These are phyloP conservation scores for Tragulus kanchil DNA, from an alignment of 2,113 vertebrate genomes.

Conservation along the genomic window DNA sequence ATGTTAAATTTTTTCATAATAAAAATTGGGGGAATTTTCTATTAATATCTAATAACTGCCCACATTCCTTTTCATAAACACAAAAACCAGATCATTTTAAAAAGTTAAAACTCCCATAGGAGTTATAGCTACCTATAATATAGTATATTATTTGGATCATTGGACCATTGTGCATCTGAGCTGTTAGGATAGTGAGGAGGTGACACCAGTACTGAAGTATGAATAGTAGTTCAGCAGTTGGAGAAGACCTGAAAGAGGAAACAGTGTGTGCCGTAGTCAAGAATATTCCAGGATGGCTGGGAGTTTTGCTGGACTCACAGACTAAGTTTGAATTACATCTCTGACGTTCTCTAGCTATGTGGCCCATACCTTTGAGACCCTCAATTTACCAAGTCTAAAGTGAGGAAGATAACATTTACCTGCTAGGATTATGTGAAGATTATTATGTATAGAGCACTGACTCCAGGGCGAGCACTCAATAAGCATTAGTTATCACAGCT, in stretches of 20 bases:
- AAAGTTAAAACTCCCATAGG: neutral
- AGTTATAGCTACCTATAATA: neutral
- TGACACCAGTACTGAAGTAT: neutral
- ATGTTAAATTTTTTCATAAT: neutral
- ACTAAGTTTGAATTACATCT: neutral
- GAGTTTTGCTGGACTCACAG: conserved; percentile 23
- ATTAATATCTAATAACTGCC: neutral
- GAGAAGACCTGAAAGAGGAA: neutral
- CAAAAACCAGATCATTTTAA: conserved; percentile 32
- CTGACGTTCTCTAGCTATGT: neutral
- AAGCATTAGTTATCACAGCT: neutral
- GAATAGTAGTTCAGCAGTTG: neutral
- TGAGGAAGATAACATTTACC: neutral
- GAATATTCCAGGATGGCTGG: neutral
- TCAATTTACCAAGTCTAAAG: neutral
- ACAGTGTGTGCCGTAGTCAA: neutral
- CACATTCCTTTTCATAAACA: neutral
- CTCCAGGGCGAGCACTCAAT: neutral
- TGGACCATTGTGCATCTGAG: neutral
- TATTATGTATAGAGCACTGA: neutral
- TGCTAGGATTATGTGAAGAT: neutral
- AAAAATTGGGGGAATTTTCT: neutral
- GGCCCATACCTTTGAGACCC: neutral
- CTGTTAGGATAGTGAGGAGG: neutral
- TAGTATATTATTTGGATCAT: neutral